Evolutionary conservation across 2,888 invertebrate species (phyloP).

Genomic region (Lepidocyrtoides sp.): DNA sequence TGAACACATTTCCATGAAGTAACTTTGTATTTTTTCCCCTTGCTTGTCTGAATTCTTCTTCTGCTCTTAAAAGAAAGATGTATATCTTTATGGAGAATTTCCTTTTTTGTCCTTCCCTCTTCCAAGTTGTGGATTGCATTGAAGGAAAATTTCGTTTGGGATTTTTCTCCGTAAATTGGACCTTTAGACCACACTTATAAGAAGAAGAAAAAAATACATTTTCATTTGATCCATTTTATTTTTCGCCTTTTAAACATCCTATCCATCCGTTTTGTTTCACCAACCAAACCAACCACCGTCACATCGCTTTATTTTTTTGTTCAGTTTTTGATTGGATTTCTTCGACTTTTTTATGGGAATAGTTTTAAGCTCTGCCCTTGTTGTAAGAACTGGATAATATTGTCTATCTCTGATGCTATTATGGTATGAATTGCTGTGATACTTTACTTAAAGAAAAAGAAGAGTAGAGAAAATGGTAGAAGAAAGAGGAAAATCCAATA

Average conservation of each 20-base stretch:
- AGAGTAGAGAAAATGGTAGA: background rate
- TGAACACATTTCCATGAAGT: background rate
- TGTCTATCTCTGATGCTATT: background rate
- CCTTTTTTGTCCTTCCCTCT: background rate
- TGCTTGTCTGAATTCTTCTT: too few species aligned
- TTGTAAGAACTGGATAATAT: constrained; percentile 3
- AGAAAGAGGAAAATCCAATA: constrained; percentile 5
- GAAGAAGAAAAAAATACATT: background rate
- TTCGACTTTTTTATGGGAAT: constrained; percentile 74
- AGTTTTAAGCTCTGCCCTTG: constrained; percentile 52
- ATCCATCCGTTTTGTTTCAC: background rate
- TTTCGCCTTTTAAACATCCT: constrained; percentile 3
- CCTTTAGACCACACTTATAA: background rate
- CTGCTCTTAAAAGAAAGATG: background rate
- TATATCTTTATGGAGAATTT: background rate
- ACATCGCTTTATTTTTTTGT: background rate
- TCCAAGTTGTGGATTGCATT: background rate
- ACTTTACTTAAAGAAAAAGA: background rate
- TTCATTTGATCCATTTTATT: constrained; percentile 5
- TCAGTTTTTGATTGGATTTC: constrained; percentile 70
- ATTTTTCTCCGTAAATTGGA: background rate
- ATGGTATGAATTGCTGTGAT: background rate
- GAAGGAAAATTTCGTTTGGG: background rate
- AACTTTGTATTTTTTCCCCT: background rate
- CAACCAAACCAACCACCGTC: background rate